Conservation (phyloP, 2,888 invertebrate species). For the Idaea dimidiata region DNA sequence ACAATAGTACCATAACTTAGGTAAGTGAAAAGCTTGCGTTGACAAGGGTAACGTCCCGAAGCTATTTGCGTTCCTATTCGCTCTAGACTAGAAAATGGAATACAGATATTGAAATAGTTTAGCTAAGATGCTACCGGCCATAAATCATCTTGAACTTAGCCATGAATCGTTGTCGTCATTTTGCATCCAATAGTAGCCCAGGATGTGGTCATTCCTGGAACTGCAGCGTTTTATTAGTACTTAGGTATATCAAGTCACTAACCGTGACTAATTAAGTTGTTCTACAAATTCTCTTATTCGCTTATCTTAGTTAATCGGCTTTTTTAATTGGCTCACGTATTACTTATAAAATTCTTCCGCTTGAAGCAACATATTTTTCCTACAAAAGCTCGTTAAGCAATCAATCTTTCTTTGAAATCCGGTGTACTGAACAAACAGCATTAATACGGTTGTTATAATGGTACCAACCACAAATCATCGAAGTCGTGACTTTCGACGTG, state of each 20-base stretch:
- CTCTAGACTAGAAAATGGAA: conserved; percentile 37
- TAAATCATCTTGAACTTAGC: not conserved
- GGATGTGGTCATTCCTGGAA: not conserved
- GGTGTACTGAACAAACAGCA: conserved; percentile 26
- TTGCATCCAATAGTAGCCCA: not conserved
- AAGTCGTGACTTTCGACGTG: conserved; percentile 43
- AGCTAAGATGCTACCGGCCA: not conserved
- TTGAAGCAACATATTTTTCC: not conserved
- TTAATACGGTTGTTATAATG: conserved; percentile 28
- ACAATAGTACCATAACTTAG: conserved; percentile 64
- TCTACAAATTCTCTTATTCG: not conserved
- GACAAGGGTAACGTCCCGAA: conserved; percentile 64
- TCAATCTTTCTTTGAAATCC: conserved; percentile 25
- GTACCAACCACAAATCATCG: conserved; percentile 40
- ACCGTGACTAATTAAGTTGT: not conserved
- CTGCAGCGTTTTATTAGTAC: not conserved
- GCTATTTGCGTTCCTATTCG: conserved; percentile 53
- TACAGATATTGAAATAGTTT: conserved; percentile 29
- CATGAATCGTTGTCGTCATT: not conserved
- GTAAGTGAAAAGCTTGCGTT: conserved; percentile 63
- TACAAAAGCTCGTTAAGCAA: not conserved
- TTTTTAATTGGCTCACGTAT: not conserved
- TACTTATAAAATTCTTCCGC: not conserved
- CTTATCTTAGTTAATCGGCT: not conserved
- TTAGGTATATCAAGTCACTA: not conserved